These are phyloP conservation scores for Orthosia gracilis DNA, from an alignment of 2,888 invertebrate genomes.

Conservation along the genomic window DNA sequence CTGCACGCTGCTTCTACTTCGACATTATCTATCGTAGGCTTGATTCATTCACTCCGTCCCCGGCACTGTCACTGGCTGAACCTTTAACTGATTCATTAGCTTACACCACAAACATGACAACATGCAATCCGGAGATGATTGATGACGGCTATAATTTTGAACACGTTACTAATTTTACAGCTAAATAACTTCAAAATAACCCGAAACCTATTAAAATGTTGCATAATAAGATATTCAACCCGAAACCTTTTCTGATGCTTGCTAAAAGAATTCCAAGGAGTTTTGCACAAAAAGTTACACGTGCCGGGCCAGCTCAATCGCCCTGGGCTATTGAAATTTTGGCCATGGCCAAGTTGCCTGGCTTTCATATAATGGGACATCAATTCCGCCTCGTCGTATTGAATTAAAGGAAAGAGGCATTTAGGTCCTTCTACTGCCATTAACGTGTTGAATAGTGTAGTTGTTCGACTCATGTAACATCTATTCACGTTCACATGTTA, in stretches of 20 bases:
- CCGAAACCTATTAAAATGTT: conserved; percentile 81
- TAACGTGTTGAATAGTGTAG: conserved; percentile 38
- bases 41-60: conserved; percentile 70
- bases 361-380: conserved; percentile 86
- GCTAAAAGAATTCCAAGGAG: conserved; percentile 85
- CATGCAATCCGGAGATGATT: conserved; percentile 73
- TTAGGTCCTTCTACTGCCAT: conserved; percentile 57
- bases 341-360: conserved; percentile 81
- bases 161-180: conserved; percentile 73
- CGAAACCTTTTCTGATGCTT: conserved; percentile 80
- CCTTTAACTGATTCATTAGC: conserved; percentile 58
- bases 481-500: conserved; percentile 68
- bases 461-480: conserved; percentile 40
- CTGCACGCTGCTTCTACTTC: conserved; percentile 71
- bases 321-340: conserved; percentile 89
- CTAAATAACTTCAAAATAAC: conserved; percentile 72
- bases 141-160: conserved; percentile 70
- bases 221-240: conserved; percentile 89
- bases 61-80: conserved; percentile 51
- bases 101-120: conserved; percentile 66
- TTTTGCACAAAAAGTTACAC: conserved; percentile 90
- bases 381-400: conserved; percentile 79
- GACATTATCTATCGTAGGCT: conserved; percentile 66
- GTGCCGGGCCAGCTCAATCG: conserved; percentile 85
- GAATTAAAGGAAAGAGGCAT: conserved; percentile 74